Percentiles rank a stretch among this genome's conserved stretches.
Evolutionary conservation across 2,113 vertebrate genomes (phyloP).

Genomic region (Propithecus coquereli): DNA sequence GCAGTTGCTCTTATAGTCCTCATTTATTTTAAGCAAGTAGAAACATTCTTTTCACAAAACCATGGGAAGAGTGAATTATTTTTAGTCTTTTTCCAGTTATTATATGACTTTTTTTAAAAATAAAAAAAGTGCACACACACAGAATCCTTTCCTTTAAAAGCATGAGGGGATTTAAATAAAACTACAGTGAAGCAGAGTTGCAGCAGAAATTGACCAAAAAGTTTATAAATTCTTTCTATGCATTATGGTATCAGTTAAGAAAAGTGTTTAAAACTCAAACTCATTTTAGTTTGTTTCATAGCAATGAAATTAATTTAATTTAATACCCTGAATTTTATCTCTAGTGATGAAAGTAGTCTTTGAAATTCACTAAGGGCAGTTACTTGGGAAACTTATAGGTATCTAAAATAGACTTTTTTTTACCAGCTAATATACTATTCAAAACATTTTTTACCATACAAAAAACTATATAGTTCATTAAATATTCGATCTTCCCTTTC

Average conservation of each 20-base stretch:
- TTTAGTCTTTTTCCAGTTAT: constrained; percentile 48
- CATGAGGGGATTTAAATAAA: constrained; percentile 37
- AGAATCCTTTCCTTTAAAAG: constrained; percentile 29
- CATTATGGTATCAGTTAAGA: not conserved
- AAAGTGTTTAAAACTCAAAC: not conserved
- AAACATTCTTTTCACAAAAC: constrained; percentile 61
- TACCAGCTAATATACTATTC: constrained; percentile 14
- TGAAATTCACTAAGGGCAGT: constrained; percentile 42
- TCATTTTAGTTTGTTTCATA: constrained; percentile 15
- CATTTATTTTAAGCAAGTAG: constrained; percentile 66
- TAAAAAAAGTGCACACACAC: not conserved
- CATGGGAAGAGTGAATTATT: constrained; percentile 38
- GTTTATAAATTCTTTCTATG: not conserved
- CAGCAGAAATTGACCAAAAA: not conserved
- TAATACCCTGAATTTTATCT: not conserved
- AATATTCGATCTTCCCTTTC: constrained; percentile 63
- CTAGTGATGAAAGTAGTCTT: constrained; percentile 42
- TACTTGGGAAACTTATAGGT: constrained; percentile 49
- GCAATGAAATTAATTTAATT: constrained; percentile 42
- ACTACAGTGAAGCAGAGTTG: not conserved
- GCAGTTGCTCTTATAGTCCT: constrained; percentile 8
- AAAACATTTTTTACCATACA: constrained; percentile 37
- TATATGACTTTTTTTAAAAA: constrained; percentile 31
- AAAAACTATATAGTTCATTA: constrained; percentile 36
- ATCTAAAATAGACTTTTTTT: constrained; percentile 43